Base-by-base conservation (phyloP, 1,140 invertebrate genomes). In the Drosophila chauvacae region DNA sequence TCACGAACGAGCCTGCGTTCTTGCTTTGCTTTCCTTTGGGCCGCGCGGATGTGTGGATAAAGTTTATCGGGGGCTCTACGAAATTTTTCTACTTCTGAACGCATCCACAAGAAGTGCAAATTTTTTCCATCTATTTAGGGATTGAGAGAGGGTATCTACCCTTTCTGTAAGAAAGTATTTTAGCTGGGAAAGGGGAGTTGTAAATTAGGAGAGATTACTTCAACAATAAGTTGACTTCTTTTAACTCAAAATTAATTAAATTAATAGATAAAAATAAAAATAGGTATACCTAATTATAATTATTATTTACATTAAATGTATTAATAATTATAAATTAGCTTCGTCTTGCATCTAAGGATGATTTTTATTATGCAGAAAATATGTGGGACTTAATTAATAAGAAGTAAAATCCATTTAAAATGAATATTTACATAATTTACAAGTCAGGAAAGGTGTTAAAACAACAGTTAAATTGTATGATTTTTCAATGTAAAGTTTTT, bases 21-120 rank as follows among this genome's bases (percentile, higher is more conserved):
- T 59, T 56, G 37, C 35, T 47, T 59, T 23, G 33, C 56, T 44
- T 48, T 56, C 16, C 63, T 50, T 70, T 45, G 20, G 20, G 45
- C 37, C 26, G 35, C 23, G 51, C n/a, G 26, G 14, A 70, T 71
- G 65, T 58, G 35, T 71, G 28, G 68, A 44, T 45, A 72, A 72
- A 72, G 66, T 72, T 72, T 72, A 37, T 58, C n/a, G 9, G 11
- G 16, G 14, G 20, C 45, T 41, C 35, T 68, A 69, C 45, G 47
- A 51, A 35, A 28, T 20, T 58, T 48, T 30, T 51, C 28, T n/a
- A 37, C 37, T 70, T 71, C 42, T 71, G 20, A 39, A 56, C 18
- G 37, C 41, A 45, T 47, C 26, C 26, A 16, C 9, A 56, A 69
- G 48, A 57, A 33, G 63, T 26, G 35, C 5, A 26, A 11, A 11